Base-by-base conservation (phyloP, 2,797 vertebrate genomes). In the Schizopygopsis pylzovi region DNA sequence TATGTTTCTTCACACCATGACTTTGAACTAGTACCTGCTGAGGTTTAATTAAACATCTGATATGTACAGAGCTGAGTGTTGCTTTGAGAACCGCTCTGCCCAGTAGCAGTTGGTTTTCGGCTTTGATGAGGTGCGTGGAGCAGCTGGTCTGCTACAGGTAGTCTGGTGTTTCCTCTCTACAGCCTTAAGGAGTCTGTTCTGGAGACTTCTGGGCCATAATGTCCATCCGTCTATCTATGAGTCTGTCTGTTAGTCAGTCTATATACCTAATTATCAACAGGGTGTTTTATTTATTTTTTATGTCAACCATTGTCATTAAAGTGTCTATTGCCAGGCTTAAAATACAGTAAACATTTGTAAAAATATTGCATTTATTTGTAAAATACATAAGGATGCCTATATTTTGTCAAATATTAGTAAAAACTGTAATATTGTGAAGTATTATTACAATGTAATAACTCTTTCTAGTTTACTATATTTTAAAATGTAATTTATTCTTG, bases 1-100 rank as follows among this genome's bases (percentile, higher is more conserved):
- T 9, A 37, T 16, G 41, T 80, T 71, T 73, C 45, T 54, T 43
- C 25, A 2, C 43, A 33, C 63, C 37, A 70, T 71, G 52, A 45
- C 68, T 77, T 68, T n/a, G 37, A 49, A 52, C 28, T 49, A 28
- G 59, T 82, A 80, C 82, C 79, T 79, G 77, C 54, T 52, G 54
- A 47, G 77, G 77, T 73, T 85, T 85, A 80, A 85, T 85, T 85
- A 49, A 63, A 65, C 84, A 72, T 85, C 43, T 85, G 77, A 85
- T 78, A 59, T 84, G 25, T 79, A 70, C 61, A 77, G 72, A 20
- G 76, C 76, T 59, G 77, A 67, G 63, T 61, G 77, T 80, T 45
- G 67, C 77, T 80, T n/a, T 63, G 67, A 85, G 76, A 63, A 18
- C 11, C 4, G 37, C 39, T 70, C 33, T 67, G 47, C 65, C 49